These are phyloP conservation scores for Theropithecus gelada DNA, from an alignment of 2,113 vertebrate genomes.

Conservation along the genomic window DNA sequence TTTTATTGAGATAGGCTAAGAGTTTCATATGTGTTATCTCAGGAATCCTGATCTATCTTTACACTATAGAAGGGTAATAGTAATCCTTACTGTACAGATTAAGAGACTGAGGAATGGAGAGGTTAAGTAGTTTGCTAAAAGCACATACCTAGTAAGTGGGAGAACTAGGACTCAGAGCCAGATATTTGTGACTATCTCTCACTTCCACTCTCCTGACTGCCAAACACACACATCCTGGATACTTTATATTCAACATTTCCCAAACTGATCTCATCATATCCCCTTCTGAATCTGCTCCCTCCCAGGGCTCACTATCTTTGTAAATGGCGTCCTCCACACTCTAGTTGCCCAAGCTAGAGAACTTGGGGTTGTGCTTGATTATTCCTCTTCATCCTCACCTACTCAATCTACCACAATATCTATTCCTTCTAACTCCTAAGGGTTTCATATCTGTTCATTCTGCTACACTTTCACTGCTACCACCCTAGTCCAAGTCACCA, in stretches of 20 bases:
- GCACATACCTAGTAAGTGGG: not conserved
- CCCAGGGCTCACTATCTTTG: not conserved
- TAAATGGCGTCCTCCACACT: not conserved
- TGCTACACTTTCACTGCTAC: not conserved
- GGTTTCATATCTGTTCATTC: not conserved
- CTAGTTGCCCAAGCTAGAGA: not conserved
- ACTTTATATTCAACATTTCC: not conserved
- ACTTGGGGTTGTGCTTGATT: not conserved
- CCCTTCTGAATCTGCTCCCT: not conserved
- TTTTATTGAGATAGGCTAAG: not conserved
- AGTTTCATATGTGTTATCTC: not conserved
- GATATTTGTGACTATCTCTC: not conserved
- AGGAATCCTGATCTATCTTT: not conserved
- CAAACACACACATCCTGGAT: not conserved
- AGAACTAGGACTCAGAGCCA: not conserved
- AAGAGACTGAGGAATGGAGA: not conserved
- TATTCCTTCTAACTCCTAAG: not conserved
- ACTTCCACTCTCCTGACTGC: not conserved
- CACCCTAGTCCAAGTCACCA: not conserved
- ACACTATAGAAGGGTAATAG: not conserved
- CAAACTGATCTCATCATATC: not conserved
- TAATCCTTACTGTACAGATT: not conserved
- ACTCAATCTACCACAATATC: not conserved
- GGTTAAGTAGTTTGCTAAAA: not conserved
- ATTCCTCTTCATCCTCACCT: not conserved